Base-by-base conservation (phyloP, 2,888 invertebrate genomes). In the Acleris sparsana region DNA sequence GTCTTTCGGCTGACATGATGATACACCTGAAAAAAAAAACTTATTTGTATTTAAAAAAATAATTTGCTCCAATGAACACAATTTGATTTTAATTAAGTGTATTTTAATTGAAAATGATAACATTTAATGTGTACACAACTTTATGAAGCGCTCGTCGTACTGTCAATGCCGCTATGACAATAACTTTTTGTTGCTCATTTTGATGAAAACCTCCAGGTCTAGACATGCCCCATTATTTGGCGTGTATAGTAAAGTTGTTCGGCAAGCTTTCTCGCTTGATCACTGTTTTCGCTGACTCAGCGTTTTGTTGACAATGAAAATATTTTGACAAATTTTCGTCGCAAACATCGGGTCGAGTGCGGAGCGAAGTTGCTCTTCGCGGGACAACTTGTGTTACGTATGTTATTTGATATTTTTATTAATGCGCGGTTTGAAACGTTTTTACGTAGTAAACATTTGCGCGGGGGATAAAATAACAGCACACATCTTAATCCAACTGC, bases 251-350 rank as follows among this genome's bases (percentile, higher is more conserved):
- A 46, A 57, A 57, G 57, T 57, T 43, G 18, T 13, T 44, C 57
- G 46, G 2, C 25, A 29, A 22, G 18, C 22, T 58, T 29, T 39
- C 59, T 7, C 59, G 52, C 43, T 56, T 56, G 69, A 63, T 70
- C 67, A 61, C 53, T 71, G 69, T 72, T 73, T 70, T 71, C 58
- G 57, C 39, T 39, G 58, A 62, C 62, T 60, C 68, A 55, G 39
- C 68, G 66, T 55, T 70, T 70, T 69, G 72, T 72, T 69, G 69
- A 68, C 71, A 68, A 67, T 69, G 75, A 72, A 71, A 75, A 76
- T 77, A 74, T 76, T 77, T 75, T 73, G 72, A 75, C 68, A 72
- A 76, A 77, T 76, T 77, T 76, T 70, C 74, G 69, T 71, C 62
- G 25, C 71, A 75, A 76, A 76, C 73, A 78, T 63, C 44, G 20